Evolutionary conservation across 2,797 vertebrate genomes (phyloP), one percentile per base, ranked within the genome.

Genomic region (Anguilla megastoma): DNA sequence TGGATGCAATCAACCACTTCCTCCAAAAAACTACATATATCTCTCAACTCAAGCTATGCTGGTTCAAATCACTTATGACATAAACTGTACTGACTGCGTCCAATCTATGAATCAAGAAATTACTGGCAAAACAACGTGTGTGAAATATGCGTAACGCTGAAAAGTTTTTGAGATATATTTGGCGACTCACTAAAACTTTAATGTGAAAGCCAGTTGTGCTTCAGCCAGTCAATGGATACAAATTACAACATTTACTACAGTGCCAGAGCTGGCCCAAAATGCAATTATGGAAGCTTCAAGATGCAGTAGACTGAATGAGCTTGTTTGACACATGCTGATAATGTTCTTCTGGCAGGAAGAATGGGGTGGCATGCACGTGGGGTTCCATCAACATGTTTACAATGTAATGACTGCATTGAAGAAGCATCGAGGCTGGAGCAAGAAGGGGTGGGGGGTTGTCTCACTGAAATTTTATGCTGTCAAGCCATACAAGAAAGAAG

Each of bases 301-400:
- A 82, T 7, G 45, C 79, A 24, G 79, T 14, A 50, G 41, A 82
- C 41, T 50, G 79, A 82, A 50, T 6, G 7, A 82, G 79, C 79
- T 48, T 50, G 79, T 82, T 82, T 82, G 79, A 50, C 79, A 82
- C 41, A 10, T 50, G 79, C 79, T 82, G 45, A 50, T 82, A 82
- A 82, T 21, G 41, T 48, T 48, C 79, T 24, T 50, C 41, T 82
- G 79, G 9, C 85, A 89, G n/a, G 12, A 60, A 69, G 74, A 60
- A 87, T 50, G 91, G 79, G 79, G 90, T 89, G 90, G 33, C 1
- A 24, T 80, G 76, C 36, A 80, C 33, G n/a, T 21, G 33, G 33
- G 36, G 79, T 10, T 18, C 41, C 45, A 21, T 82, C 79, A 21
- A 33, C 79, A 50, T 50, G 45, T 82, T 82, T 82, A 82, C 79